Base-by-base conservation (phyloP, 30 jellyfish, hydroid and myxozoan genomes). In the Rhopilema esculentum region DNA sequence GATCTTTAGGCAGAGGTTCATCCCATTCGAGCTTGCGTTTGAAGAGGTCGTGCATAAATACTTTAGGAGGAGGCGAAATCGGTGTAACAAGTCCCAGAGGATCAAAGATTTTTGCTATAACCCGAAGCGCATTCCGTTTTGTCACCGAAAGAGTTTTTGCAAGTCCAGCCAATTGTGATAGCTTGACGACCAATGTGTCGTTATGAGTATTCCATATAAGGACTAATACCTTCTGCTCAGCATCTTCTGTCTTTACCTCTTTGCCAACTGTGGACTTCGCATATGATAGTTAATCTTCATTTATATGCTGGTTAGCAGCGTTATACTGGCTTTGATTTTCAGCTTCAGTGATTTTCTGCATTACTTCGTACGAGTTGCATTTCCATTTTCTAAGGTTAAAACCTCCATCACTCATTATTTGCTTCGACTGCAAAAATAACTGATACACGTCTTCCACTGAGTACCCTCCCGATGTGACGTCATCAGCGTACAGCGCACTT, bases 81-180 rank as follows among this genome's bases (percentile, higher is more conserved):
- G 85, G 85, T 8, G 85, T 6, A 9, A 75, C 48, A 6, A 75
- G 72, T 75, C 78, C 85, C 7, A 75, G 22, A 16, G 85, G 85
- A 75, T 75, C 85, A 49, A 16, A 31, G 29, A 77, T 61, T 26
- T 49, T 74, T 29, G 85, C 85, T 20, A 48, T 31, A 17, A 30
- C 27, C 6, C 72, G 15, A 0, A 74, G 70, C 6, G 20, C 30
- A 24, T 49, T 74, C 21, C 85, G 15, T 33, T 74, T 74, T 6
- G 85, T 74, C 16, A 33, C 70, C 16, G 53, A 8, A 8, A 25
- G 16, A 8, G 24, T 57, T 69, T 69, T 29, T 6, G 57, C 57
- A 15, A 15, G 24, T 25, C 20, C 15, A 21, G 62, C 61, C 16
- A 69, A 31, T 9, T 22, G 48, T 6, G 80, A 22, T 15, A 69